Evolutionary conservation across 1,140 invertebrate species (phyloP), one percentile per base, ranked within the genome.

Genomic region (Cecropterus lyciades): DNA sequence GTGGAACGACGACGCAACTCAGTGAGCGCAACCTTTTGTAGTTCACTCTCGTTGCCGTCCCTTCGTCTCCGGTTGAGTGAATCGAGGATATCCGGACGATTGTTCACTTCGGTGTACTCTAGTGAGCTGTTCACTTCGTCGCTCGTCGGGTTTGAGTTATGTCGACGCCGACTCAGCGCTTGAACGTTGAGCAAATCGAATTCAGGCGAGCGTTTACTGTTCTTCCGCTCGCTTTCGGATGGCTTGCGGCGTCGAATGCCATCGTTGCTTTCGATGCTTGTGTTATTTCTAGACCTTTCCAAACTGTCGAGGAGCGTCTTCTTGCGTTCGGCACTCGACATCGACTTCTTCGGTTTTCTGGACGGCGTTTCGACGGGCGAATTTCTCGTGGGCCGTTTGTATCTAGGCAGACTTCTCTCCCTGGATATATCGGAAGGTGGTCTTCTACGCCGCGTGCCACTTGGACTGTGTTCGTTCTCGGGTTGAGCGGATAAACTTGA

Each of bases 401-500:
- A 77, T 49, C 86, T 77, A 1, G 87, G 87, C 6, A 87, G 59
- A 57, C 79, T 84, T 45, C 84, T 66, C 43, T 89, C 85, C 13
- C 85, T 65, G 16, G 84, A 82, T 10, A 78, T 67, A 46, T 92
- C 85, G 42, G 87, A 81, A 20, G 84, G 84, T 9, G 81, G 82
- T 67, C 88, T 70, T 52, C 85, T 69, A 17, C 80, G 65, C 15
- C 82, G 69, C 0, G 81, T 82, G 65, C 79, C 75, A 55, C 76
- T 81, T 16, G 94, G 95, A 65, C 94, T 94, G 65, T 92, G 92
- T 72, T 94, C 93, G 70, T 94, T 88, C 77, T 94, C 94, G 60
- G 94, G 94, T 72, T 93, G 92, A 66, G 95, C 94, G 27, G 96
- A 96, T 70, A 97, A 94, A 65, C 95, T 96, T 51, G 95, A 96